A percentile compares a stretch with the other conserved stretches of the same genome.
These are phyloP conservation scores for Trogon melanurus DNA, from an alignment of 2,113 vertebrate species.

Conservation along the genomic window DNA sequence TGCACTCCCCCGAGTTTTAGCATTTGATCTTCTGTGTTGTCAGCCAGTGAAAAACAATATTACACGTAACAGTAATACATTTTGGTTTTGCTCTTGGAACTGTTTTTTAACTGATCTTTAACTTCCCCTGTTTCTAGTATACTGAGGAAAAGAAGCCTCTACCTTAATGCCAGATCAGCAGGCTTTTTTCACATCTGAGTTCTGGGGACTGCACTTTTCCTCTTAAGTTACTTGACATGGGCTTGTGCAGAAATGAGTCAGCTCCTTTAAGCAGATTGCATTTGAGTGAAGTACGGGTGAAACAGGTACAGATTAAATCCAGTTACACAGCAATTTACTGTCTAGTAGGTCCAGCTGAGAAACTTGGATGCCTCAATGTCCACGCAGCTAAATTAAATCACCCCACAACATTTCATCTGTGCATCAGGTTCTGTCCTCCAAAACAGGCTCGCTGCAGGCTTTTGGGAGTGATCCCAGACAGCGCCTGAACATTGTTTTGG, in stretches of 20 bases:
- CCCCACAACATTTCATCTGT: not conserved
- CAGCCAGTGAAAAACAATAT: not conserved
- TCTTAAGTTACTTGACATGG: not conserved
- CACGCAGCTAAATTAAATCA: not conserved
- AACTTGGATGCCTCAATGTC: fast-evolving
- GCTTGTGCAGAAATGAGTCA: not conserved
- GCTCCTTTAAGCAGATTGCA: not conserved
- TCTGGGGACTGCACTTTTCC: not conserved
- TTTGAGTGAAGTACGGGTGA: not conserved
- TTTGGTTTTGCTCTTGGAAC: not conserved
- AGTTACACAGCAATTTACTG: not conserved
- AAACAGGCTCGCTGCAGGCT: not conserved
- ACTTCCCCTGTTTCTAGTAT: not conserved
- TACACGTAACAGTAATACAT: not conserved
- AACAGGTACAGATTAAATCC: not conserved
- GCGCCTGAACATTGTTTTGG: not conserved
- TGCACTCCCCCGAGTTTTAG: not conserved
- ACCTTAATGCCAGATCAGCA: not conserved
- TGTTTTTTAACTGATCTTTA: not conserved
- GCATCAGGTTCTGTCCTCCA: not conserved
- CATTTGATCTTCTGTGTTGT: not conserved
- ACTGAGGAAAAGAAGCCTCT: not conserved
- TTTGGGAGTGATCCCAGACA: not conserved
- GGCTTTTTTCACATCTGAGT: not conserved
- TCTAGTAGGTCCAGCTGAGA: not conserved